A percentile compares a stretch with the other conserved stretches of the same genome.
Evolutionary conservation across 2,797 vertebrate species (phyloP).

Genomic region (Lycodopsis pacificus): DNA sequence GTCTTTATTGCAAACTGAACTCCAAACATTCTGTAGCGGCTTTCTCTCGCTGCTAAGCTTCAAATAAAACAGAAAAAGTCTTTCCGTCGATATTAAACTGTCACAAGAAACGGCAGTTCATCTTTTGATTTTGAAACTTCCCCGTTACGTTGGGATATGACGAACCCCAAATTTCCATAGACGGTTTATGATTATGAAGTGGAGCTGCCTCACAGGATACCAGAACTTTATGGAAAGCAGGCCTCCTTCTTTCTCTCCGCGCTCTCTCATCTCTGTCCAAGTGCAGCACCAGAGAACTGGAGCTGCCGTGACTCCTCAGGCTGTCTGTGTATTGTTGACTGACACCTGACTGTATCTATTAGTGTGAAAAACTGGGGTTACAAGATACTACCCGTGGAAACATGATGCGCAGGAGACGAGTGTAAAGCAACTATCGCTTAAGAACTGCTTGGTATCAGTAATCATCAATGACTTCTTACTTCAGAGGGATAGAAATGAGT

Average conservation of each 20-base stretch:
- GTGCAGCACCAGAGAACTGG: conserved; percentile 61
- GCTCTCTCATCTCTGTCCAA: conserved; percentile 77
- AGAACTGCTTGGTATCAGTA: conserved; percentile 27
- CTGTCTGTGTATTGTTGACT: conserved; percentile 72
- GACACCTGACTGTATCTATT: conserved; percentile 75
- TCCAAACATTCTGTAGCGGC: conserved; percentile 10
- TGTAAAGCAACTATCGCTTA: neutral
- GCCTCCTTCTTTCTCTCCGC: conserved; percentile 60
- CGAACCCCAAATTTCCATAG: conserved; percentile 74
- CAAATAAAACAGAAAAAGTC: conserved; percentile 50
- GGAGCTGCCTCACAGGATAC: conserved; percentile 75
- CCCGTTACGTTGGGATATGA: conserved; percentile 67
- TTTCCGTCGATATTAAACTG: conserved; percentile 66
- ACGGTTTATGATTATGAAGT: conserved; percentile 83
- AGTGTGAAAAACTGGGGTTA: conserved; percentile 41
- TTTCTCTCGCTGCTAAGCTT: conserved; percentile 44
- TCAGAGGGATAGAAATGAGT: conserved; percentile 83
- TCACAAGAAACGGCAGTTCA: conserved; percentile 57
- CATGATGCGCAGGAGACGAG: neutral
- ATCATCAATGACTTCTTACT: conserved; percentile 52
- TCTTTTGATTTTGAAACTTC: conserved; percentile 70
- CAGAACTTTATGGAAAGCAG: conserved; percentile 84
- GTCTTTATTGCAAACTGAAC: conserved; percentile 30
- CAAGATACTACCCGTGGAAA: conserved; percentile 34
- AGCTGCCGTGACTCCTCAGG: conserved; percentile 62